Percentiles rank a stretch among this genome's conserved stretches.
Evolutionary conservation across 1,140 invertebrate species (phyloP).

Genomic region (Dysdera silvatica): DNA sequence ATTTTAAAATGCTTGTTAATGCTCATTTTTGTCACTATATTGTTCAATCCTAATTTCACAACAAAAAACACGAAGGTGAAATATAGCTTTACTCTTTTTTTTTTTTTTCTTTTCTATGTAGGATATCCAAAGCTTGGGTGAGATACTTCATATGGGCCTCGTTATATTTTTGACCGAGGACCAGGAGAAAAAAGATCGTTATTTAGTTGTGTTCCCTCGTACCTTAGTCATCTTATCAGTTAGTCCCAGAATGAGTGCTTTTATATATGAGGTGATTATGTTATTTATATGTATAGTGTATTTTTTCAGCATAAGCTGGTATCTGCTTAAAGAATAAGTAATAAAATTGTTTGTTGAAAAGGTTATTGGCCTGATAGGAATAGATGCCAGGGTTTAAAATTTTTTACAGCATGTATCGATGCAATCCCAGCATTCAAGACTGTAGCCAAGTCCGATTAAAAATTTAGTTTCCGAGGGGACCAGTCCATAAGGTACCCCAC

Average conservation of each 20-base stretch:
- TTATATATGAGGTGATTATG: slow-evolving; percentile 77
- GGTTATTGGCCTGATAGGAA: no score
- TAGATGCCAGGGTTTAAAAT: no score
- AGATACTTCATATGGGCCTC: slow-evolving; percentile 56
- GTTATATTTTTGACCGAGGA: slow-evolving; percentile 59
- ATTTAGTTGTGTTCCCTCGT: slow-evolving; percentile 82
- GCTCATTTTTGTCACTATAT: slow-evolving; percentile 1
- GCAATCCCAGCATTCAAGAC: no score
- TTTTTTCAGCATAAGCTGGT: no score
- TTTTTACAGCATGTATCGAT: no score
- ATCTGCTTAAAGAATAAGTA: no score
- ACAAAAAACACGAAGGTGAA: no score
- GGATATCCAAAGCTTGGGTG: slow-evolving; percentile 48
- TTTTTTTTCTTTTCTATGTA: slow-evolving; percentile 27
- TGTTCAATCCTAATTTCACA: not conserved
- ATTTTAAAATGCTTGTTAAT: no score
- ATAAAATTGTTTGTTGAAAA: no score
- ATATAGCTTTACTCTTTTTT: not conserved
- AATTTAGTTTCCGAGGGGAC: no score
- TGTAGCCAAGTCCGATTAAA: no score
- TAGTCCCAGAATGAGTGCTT: slow-evolving; percentile 83
- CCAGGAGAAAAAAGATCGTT: slow-evolving; percentile 72
- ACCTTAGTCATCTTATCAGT: slow-evolving; percentile 82
- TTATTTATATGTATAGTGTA: slow-evolving; percentile 11
- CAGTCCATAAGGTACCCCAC: no score